Conservation (phyloP, 2,888 invertebrate genomes). For the Stomorhina lunata region DNA sequence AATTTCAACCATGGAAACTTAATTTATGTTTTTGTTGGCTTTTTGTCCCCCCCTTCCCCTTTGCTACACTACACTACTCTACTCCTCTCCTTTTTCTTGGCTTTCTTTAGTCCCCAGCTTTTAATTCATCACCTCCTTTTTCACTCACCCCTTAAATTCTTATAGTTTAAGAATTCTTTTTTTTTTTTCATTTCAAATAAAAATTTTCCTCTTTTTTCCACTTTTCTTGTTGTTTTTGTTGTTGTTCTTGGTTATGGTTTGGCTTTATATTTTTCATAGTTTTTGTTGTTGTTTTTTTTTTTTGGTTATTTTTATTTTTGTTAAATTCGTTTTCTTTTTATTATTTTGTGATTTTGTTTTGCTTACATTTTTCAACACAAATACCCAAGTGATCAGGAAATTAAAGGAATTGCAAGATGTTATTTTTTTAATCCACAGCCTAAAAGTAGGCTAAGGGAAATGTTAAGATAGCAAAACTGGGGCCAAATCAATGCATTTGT, state of each 20-base stretch:
- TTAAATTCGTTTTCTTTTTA: slow-evolving; percentile 39
- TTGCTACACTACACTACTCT: neutral
- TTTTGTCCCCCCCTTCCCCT: slow-evolving; percentile 29
- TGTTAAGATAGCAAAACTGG: too few species aligned
- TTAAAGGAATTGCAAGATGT: slow-evolving; percentile 1
- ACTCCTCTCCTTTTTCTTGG: neutral
- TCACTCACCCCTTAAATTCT: neutral
- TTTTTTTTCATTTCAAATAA: slow-evolving; percentile 28
- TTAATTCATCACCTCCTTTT: slow-evolving; percentile 38
- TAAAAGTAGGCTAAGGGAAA: too few species aligned
- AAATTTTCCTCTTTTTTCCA: slow-evolving; percentile 40
- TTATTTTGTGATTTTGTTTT: slow-evolving; percentile 61
- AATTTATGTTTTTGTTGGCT: slow-evolving; percentile 76
- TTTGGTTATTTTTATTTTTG: slow-evolving; percentile 32
- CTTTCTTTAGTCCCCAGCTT: neutral
- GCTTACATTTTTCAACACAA: slow-evolving; percentile 52
- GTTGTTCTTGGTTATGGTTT: slow-evolving; percentile 57
- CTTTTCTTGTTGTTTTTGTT: slow-evolving; percentile 45
- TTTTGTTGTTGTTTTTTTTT: slow-evolving; percentile 30
- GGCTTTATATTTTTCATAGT: slow-evolving; percentile 43
- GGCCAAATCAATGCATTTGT: too few species aligned
- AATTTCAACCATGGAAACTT: slow-evolving; percentile 80
- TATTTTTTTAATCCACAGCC: neutral
- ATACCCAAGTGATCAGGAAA: neutral
- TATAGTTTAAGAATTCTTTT: slow-evolving; percentile 57